Evolutionary conservation across 2,888 invertebrate species (phyloP), one percentile per base, ranked within the genome.

Genomic region (Mesorhabditis spiculigera): DNA sequence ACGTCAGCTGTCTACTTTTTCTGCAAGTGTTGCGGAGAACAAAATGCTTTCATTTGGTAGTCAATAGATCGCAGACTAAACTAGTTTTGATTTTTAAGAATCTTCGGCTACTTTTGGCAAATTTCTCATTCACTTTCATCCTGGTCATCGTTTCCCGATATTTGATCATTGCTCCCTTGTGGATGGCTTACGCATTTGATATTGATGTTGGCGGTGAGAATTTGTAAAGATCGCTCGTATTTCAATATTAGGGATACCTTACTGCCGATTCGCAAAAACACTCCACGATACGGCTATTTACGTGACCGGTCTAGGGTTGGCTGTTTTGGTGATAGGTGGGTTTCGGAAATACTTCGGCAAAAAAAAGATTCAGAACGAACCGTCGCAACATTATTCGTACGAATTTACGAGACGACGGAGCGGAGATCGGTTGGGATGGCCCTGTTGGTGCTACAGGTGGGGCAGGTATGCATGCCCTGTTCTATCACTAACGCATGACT

Each of bases 351-450:
- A 28, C 28, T 28, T 28, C 3, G 1, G n/a, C 58, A 50, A 50
- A 50, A 13, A 50, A 50, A 50, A 13, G 58, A 50, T 50, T 13
- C 58, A 50, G 58, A 50, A 50, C 8, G 58, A 50, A 50, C 58
- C n/a, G 10, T 50, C n/a, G 58, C 58, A 10, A 50, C 58, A n/a
- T 13, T 50, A 50, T n/a, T 50, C 58, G 58, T 50, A 10, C 58
- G 58, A n/a, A n/a, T 50, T 50, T 50, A 50, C n/a, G 58, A 50
- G n/a, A 50, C 58, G 58, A n/a, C n/a, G 8, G n/a, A 50, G n/a
- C n/a, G 10, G 58, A 50, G 58, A 3, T 10, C 58, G 1, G 58
- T 50, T 1, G 58, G 10, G 58, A n/a, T 50, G 58, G 58, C n/a
- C 1, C n/a, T 50, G 58, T 10, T 50, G 58, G 10, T 50, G 8